A percentile compares a stretch with the other conserved stretches of the same genome.
phyloP scores from a whole-genome alignment of 2,113 vertebrate species.

The Ascaphus truei region DNA sequence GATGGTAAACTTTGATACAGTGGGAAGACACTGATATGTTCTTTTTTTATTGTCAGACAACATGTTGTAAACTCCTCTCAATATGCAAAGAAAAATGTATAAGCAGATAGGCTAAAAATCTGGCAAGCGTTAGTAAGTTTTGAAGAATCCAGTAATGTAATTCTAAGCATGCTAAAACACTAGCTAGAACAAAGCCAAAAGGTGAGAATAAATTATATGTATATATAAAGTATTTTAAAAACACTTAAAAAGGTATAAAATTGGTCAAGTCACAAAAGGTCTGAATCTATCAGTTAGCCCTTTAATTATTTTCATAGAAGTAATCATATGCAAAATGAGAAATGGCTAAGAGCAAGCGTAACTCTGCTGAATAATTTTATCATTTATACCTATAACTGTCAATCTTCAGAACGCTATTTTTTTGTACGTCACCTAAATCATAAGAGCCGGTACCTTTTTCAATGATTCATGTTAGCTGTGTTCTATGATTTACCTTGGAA shows the following conservation, averaged over 20 bases:
- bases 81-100: no score
- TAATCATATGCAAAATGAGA: conserved; percentile 55
- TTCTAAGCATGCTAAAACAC: background rate
- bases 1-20: no score
- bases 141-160: background rate
- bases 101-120: no score
- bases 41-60: no score
- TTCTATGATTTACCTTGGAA: conserved; percentile 56
- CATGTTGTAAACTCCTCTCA: no score
- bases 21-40: no score
- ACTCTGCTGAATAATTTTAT: conserved; percentile 54
- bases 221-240: conserved; percentile 37
- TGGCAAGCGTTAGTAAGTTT: no score
- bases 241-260: conserved; percentile 38
- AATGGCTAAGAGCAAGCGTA: conserved; percentile 49
- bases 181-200: background rate
- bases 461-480: conserved; percentile 51
- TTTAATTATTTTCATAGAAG: conserved; percentile 60
- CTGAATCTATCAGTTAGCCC: conserved; percentile 42
- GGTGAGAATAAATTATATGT: conserved; percentile 29
- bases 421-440: conserved; percentile 55
- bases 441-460: conserved; percentile 46
- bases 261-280: conserved; percentile 43
- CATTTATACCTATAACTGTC: conserved; percentile 55
- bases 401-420: conserved; percentile 50